Conservation (phyloP, 2,888 invertebrate species). For the Ennomos quercinarius region DNA sequence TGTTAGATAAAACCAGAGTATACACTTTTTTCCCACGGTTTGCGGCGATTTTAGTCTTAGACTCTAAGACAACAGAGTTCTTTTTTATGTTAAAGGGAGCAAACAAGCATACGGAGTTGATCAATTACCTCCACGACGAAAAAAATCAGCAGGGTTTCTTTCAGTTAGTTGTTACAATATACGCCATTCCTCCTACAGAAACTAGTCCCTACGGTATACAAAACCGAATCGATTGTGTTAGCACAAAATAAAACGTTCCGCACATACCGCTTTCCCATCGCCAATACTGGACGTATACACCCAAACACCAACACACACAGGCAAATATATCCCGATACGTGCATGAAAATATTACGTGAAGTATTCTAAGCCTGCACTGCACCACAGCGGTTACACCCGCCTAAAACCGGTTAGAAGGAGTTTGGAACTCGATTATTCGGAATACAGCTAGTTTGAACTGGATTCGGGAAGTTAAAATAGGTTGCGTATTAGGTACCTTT, state of each 20-base stretch:
- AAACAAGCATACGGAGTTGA: too few relatives aligned
- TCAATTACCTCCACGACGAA: too few relatives aligned
- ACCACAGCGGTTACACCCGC: constrained; percentile 9
- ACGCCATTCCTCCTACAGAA: too few relatives aligned
- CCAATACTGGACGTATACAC: constrained; percentile 4
- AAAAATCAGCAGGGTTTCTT: too few relatives aligned
- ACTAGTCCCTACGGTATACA: too few relatives aligned
- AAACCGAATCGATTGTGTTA: background rate
- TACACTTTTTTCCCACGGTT: too few relatives aligned
- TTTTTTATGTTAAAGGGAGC: too few relatives aligned
- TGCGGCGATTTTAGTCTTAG: too few relatives aligned
- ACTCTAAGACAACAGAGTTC: too few relatives aligned
- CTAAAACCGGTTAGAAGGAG: background rate
- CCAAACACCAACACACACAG: background rate
- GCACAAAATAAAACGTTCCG: constrained; percentile 9
- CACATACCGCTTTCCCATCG: constrained; percentile 1
- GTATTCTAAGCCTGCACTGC: constrained; percentile 15
- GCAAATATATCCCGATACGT: constrained; percentile 2
- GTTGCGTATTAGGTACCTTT: too few relatives aligned
- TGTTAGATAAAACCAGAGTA: too few relatives aligned
- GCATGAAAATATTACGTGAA: constrained; percentile 8
- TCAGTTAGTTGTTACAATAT: too few relatives aligned
- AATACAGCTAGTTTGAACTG: constrained; percentile 11
- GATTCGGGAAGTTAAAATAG: background rate
- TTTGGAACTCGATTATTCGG: constrained; percentile 7